Conservation (phyloP, 2,888 invertebrate species). For the Latrodectus hesperus region DNA sequence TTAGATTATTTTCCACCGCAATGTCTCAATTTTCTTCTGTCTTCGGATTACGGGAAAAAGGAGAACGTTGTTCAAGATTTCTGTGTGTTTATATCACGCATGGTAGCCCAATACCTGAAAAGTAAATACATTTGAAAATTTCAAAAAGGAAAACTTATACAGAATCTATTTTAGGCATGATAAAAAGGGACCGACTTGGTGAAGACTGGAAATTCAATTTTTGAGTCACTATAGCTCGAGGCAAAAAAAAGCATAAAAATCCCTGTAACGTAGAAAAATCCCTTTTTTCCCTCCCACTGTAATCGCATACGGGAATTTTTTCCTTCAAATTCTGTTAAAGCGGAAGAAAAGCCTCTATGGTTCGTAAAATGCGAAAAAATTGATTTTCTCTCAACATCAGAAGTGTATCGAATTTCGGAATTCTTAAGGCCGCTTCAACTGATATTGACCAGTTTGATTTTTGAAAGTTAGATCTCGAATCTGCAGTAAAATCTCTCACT, state of each 20-base stretch:
- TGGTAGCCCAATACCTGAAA: background rate
- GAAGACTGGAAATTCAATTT: slow-evolving; percentile 41
- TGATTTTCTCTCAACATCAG: slow-evolving; percentile 5
- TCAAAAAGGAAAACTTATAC: slow-evolving; percentile 5
- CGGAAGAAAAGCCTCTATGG: background rate
- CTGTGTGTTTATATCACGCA: too few species aligned
- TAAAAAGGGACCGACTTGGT: background rate
- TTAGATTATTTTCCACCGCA: too few species aligned
- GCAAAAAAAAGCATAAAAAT: background rate
- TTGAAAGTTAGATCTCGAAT: too few species aligned
- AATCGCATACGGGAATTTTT: slow-evolving; percentile 20
- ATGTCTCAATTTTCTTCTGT: too few species aligned
- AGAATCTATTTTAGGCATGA: slow-evolving; percentile 26
- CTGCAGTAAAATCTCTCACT: too few species aligned
- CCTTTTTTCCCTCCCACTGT: slow-evolving; percentile 1
- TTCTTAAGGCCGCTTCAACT: too few species aligned
- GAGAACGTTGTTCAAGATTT: too few species aligned
- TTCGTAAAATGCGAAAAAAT: slow-evolving; percentile 14
- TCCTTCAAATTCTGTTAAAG: slow-evolving; percentile 13
- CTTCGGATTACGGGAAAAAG: too few species aligned
- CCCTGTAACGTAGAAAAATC: background rate
- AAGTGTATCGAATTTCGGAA: background rate
- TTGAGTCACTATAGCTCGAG: slow-evolving; percentile 4
- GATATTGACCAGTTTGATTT: too few species aligned
- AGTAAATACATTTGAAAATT: slow-evolving; percentile 1